A percentile compares a stretch with the other conserved stretches of the same genome.
Conservation (phyloP, 2,888 invertebrate species). For the Drosophila percnosoma region DNA sequence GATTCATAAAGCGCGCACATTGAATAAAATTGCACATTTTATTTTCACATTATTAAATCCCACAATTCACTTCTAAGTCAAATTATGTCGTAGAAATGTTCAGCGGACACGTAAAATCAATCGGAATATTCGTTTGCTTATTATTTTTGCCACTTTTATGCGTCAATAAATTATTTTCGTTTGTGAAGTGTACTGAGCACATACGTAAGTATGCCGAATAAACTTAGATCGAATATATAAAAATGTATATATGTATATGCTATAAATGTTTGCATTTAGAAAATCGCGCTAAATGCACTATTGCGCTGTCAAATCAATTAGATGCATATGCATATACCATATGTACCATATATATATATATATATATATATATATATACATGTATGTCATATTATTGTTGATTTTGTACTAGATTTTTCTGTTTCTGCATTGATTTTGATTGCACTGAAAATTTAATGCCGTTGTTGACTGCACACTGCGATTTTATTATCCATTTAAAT, state of each 20-base stretch:
- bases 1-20: neutral
- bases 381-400: conserved; percentile 12
- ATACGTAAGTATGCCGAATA: conserved; percentile 13
- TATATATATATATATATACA: neutral
- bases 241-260: conserved; percentile 13
- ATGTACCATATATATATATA: neutral
- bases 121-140: conserved; percentile 62
- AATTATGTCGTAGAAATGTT: conserved; percentile 24
- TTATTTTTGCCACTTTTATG: conserved; percentile 66
- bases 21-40: neutral
- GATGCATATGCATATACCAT: conserved; percentile 31
- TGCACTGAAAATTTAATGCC: conserved; percentile 45
- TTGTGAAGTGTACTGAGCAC: conserved; percentile 59
- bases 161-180: conserved; percentile 79
- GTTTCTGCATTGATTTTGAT: conserved; percentile 68
- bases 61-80: neutral
- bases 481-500: conserved; percentile 79
- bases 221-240: conserved; percentile 13
- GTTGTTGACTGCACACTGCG: conserved; percentile 46
- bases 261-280: conserved; percentile 18
- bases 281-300: conserved; percentile 35
- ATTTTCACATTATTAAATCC: neutral
- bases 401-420: conserved; percentile 17
- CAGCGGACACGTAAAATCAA: conserved; percentile 58
- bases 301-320: conserved; percentile 62